Conservation (phyloP, 2,113 vertebrate species). For the Bambusicola thoracicus region DNA sequence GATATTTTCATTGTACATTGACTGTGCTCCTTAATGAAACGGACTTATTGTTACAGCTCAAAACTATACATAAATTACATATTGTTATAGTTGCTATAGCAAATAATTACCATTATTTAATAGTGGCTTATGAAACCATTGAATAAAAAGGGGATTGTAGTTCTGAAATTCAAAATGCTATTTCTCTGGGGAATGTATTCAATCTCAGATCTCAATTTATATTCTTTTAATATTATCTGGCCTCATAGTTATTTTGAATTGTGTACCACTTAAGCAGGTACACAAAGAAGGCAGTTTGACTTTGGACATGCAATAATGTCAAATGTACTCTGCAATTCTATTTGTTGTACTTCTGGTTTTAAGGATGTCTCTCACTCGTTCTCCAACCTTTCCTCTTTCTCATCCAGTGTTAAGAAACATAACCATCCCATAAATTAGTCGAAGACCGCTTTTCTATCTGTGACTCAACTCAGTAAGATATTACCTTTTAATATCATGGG, state of each 20-base stretch:
- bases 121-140: slow-evolving; percentile 12
- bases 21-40: slow-evolving; percentile 9
- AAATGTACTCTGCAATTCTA: neutral
- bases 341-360: neutral
- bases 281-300: neutral
- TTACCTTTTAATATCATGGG: neutral
- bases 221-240: neutral
- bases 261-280: neutral
- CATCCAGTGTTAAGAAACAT: neutral
- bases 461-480: neutral
- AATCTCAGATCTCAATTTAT: neutral
- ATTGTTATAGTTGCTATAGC: slow-evolving; percentile 65
- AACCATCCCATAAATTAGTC: neutral
- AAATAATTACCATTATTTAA: slow-evolving; percentile 63
- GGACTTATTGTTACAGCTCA: neutral
- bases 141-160: neutral
- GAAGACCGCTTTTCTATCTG: neutral
- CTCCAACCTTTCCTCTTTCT: neutral
- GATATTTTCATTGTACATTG: neutral
- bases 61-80: slow-evolving; percentile 48
- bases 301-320: neutral
- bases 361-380: neutral
- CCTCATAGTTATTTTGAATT: neutral
- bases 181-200: neutral
- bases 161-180: neutral